Percentiles rank a stretch among this genome's conserved stretches.
These are phyloP conservation scores for Chrysogorgia sp. DNA, from an alignment of 92 coral and sea anemone species.

Conservation along the genomic window DNA sequence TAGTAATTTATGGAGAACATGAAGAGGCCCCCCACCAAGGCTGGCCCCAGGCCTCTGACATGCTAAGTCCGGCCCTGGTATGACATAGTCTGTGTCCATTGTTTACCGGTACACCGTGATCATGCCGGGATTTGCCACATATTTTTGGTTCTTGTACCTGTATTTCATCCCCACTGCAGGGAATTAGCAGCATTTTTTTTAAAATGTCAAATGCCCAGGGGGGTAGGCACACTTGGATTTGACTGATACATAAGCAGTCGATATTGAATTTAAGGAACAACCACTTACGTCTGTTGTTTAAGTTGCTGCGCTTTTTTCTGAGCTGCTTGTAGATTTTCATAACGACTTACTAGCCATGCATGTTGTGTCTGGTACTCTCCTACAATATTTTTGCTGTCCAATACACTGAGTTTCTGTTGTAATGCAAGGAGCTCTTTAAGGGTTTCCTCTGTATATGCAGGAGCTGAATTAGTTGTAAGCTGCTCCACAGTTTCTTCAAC, in stretches of 20 bases:
- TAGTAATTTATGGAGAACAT: too few species aligned
- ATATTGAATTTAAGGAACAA: not conserved
- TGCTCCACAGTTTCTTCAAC: not conserved
- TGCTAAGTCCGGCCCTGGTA: too few species aligned
- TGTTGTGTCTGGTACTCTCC: slow-evolving; percentile 64
- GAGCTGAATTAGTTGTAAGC: not conserved
- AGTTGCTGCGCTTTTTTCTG: slow-evolving; percentile 67
- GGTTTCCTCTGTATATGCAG: slow-evolving; percentile 65
- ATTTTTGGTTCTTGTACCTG: too few species aligned
- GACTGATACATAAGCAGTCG: too few species aligned
- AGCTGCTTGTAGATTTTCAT: slow-evolving; percentile 57
- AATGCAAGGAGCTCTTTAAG: slow-evolving; percentile 76
- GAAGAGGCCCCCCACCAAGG: too few species aligned
- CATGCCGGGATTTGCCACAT: too few species aligned
- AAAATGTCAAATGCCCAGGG: not conserved
- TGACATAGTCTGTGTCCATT: too few species aligned
- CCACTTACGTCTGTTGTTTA: slow-evolving; percentile 85
- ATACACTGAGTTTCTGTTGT: slow-evolving; percentile 65
- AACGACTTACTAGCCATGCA: slow-evolving; percentile 64
- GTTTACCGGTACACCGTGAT: too few species aligned
- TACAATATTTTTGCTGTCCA: slow-evolving; percentile 68
- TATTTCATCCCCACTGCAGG: too few species aligned
- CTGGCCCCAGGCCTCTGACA: too few species aligned
- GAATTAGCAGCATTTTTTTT: too few species aligned
- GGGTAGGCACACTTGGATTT: not conserved